Base-by-base conservation (phyloP, 1,140 invertebrate species). In the Drosophila repleta region DNA sequence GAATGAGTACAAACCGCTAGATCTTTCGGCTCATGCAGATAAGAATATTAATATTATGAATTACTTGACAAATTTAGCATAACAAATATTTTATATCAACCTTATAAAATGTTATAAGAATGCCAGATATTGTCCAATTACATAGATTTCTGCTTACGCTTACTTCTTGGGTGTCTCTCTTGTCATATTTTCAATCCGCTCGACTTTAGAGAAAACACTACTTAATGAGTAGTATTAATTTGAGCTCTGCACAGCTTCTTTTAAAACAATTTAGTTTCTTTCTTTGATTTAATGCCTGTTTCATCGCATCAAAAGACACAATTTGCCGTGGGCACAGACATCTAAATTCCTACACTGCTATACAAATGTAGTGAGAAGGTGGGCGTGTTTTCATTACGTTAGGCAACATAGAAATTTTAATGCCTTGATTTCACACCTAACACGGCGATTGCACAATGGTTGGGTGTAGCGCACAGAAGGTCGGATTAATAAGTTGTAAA, bases 401-500 rank as follows among this genome's bases (percentile, higher is more conserved):
- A 13, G 20, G 11, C n/a, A 55, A 15, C 52, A 41, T 8, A 15
- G 6, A 55, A 35, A 46, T 29, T 21, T 29, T 0, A 32, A 46
- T 60, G 24, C 15, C 15, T 32, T 5, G 11, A 45, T 32, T 24
- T 60, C 35, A 51, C 35, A 51, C 24, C 21, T 26, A 35, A 11
- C 32, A 35, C 10, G 32, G 8, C 2, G n/a, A 43, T 67, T 60
- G 64, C 64, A 21, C 17, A 60, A 67, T 32, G 29, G 8, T 43
- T 35, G 18, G 21, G 26, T 17, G 10, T 8, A 6, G n/a, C 26
- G 0, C 13, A 35, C 49, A 10, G 43, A 15, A 8, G 18, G 51
- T 26, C 29, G 49, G 37, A 65, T 66, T 57, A 58, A 56, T 52
- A 57, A 41, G 46, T 37, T 65, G 62, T 64, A 71, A 56, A 65